Base-by-base conservation (phyloP, 2,888 invertebrate genomes). In the Aquatica leii region DNA sequence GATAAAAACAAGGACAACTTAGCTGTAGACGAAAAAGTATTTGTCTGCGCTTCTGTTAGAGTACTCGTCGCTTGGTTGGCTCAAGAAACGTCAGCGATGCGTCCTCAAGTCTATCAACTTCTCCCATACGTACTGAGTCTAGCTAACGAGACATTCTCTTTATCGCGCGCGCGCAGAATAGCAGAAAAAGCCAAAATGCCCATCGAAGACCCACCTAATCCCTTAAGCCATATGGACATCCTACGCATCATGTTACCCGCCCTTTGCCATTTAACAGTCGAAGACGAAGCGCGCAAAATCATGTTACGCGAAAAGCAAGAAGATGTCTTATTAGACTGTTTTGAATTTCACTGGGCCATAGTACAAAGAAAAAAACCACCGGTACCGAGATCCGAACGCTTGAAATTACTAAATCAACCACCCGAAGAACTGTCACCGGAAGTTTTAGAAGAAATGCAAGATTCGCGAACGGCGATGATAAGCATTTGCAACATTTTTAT, bases 401-500 rank as follows among this genome's bases (percentile, higher is more conserved):
- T 89, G 48, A 92, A 92, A 81, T 88, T 86, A 0, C 86, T 88
- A 78, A 90, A 88, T 68, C 89, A 91, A 75, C 92, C 92, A 12
- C 90, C 90, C 75, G 90, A 90, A 52, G 90, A 92, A 74, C 81
- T 92, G 51, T 90, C 91, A 51, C 87, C 90, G 0, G 87, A 90
- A 76, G 84, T 92, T 67, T 78, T 92, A 61, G 92, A 92, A 74
- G 91, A 92, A 70, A 93, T 94, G 90, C 90, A 90, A 74, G 92
- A 93, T 78, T 92, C 94, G 0, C 87, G 94, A 63, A 85, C 89
- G 1, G 94, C 95, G 0, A 91, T 97, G 86, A 90, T 93, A 67
- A 93, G 95, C 70, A 87, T 94, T 24, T 96, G 95, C 80, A 95
- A 95, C 77, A 91, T 95, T 62, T 89, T 97, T 69, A 94, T 97